Conservation (phyloP, 2,888 invertebrate species). For the Phytoseiulus persimilis region DNA sequence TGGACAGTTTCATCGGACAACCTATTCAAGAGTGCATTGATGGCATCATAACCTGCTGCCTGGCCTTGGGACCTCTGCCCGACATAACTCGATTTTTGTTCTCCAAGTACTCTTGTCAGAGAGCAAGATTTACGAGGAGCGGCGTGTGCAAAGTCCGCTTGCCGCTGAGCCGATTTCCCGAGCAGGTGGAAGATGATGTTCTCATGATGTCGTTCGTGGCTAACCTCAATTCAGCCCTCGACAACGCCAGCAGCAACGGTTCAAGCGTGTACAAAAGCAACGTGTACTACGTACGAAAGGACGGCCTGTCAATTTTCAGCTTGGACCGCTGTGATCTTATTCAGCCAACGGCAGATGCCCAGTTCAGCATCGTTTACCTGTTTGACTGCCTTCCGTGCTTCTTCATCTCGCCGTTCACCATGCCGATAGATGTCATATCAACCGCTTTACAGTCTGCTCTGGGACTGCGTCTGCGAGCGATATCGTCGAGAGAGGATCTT, state of each 20-base stretch:
- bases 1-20: neutral
- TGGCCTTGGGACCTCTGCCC: neutral
- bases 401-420: neutral
- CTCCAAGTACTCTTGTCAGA: constrained; percentile 7
- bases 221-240: neutral
- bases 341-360: neutral
- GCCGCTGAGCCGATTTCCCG: neutral
- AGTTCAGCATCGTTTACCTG: constrained; percentile 9
- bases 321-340: neutral
- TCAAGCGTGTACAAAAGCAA: constrained; percentile 8
- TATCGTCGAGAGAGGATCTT: neutral
- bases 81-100: neutral
- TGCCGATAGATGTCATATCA: constrained; percentile 15
- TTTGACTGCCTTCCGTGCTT: neutral
- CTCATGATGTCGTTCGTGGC: constrained; percentile 21
- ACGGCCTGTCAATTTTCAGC: constrained; percentile 16
- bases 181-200: neutral
- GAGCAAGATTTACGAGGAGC: neutral
- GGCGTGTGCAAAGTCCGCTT: neutral
- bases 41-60: neutral
- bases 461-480: neutral
- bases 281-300: constrained; percentile 7
- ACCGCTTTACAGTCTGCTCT: neutral
- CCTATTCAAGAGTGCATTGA: neutral
- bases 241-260: neutral